Evolutionary conservation across 2,888 invertebrate species (phyloP).

Genomic region (Terebella lapidaria): DNA sequence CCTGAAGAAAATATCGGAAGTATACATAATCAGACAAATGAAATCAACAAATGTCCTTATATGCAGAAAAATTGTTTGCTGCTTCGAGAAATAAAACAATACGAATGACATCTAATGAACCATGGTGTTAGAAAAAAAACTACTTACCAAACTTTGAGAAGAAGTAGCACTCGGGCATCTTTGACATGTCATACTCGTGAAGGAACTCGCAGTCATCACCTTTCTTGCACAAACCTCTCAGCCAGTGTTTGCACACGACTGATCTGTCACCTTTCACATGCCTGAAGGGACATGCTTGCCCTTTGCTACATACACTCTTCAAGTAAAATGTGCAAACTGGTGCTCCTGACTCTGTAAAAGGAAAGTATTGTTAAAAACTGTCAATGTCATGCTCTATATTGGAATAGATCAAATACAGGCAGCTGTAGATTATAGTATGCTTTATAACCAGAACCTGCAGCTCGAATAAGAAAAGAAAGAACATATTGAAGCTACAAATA

Average conservation of each 20-base stretch:
- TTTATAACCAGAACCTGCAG: too few relatives aligned
- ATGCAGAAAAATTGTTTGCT: not conserved
- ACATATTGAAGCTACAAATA: too few relatives aligned
- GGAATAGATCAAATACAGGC: too few relatives aligned
- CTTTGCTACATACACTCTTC: constrained; percentile 68
- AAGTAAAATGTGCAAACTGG: constrained; percentile 91
- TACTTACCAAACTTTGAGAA: constrained; percentile 88
- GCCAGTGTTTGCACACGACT: constrained; percentile 99
- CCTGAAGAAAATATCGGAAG: constrained; percentile 57
- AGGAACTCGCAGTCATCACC: constrained; percentile 99
- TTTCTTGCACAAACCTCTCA: constrained; percentile 96
- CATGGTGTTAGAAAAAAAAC: not conserved
- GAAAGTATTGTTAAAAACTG: not conserved
- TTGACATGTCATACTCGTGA: constrained; percentile 98
- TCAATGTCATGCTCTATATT: too few relatives aligned
- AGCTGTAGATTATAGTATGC: too few relatives aligned
- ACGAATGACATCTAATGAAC: too few relatives aligned
- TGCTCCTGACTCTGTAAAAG: constrained; percentile 77
- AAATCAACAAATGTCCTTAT: too few relatives aligned
- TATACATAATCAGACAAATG: not conserved
- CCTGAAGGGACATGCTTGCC: constrained; percentile 88
- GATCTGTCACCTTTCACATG: constrained; percentile 96
- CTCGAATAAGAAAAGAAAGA: too few relatives aligned
- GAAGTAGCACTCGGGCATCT: constrained; percentile 99
- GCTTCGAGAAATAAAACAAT: too few relatives aligned